These are phyloP conservation scores for Sesamia inferens DNA, from an alignment of 2,888 invertebrate species.

Conservation along the genomic window DNA sequence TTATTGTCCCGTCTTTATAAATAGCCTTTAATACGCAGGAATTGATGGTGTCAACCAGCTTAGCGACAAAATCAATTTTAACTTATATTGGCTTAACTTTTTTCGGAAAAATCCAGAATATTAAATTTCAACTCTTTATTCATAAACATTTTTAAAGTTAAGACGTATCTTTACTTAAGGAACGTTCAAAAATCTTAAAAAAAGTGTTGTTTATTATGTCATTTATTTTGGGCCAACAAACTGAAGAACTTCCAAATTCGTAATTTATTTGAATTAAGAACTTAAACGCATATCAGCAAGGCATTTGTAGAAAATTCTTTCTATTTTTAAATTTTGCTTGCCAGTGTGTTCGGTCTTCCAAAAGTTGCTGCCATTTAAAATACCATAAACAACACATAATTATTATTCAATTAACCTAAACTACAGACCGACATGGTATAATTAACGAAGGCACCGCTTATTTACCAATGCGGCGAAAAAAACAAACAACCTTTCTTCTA, in stretches of 20 bases:
- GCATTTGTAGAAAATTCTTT: background rate
- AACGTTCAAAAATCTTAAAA: too few relatives aligned
- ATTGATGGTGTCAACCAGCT: constrained; percentile 14
- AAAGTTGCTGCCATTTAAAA: background rate
- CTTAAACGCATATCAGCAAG: too few relatives aligned
- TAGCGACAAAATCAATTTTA: constrained; percentile 8
- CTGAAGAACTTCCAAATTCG: too few relatives aligned
- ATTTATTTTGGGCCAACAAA: too few relatives aligned
- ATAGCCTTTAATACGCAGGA: constrained; percentile 28
- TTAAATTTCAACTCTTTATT: background rate
- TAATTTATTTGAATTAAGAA: too few relatives aligned
- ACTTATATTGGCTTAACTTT: background rate
- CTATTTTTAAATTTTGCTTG: background rate
- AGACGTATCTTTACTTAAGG: background rate
- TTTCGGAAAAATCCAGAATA: background rate
- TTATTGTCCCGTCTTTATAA: constrained; percentile 34
- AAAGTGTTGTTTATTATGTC: too few relatives aligned
- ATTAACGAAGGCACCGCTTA: constrained; percentile 24
- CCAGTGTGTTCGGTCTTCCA: background rate
- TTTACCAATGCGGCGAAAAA: constrained; percentile 34
- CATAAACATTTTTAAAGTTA: background rate
- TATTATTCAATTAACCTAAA: constrained; percentile 50
- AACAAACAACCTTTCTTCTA: constrained; percentile 53
- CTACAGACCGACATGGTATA: constrained; percentile 18
- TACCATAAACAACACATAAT: constrained; percentile 36